Base-by-base conservation (phyloP, 2,113 vertebrate species). In the Notechis scutatus region DNA sequence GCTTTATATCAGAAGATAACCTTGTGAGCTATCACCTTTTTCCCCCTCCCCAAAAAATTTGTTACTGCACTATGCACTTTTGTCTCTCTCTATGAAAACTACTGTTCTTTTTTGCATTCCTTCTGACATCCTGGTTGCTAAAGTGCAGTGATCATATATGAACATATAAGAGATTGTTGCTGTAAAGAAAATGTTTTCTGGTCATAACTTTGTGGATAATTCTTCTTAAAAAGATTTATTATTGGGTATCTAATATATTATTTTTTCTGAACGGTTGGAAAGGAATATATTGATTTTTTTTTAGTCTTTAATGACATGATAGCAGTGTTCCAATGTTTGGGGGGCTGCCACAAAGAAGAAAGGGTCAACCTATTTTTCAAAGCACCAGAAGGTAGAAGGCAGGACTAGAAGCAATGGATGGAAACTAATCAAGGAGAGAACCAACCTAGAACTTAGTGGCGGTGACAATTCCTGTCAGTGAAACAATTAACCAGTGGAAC, bases 91-190 rank as follows among this genome's bases (percentile, higher is more conserved):
- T 85, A n/a, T 94, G 94, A 94, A 94, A 96, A 94, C 94, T 92
- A 93, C 92, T 94, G 91, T 94, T 93, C 92, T 90, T 95, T 92
- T 96, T 95, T 96, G 95, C 94, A 93, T 97, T 97, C 96, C 95
- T 97, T 95, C 93, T 95, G 94, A 96, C 94, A 97, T 96, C 93
- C 96, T 96, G 96, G 97, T 98, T 98, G 97, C 97, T 97, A 96
- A 97, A 97, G 97, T 92, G 92, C 95, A 55, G 94, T 86, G 96
- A 96, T 97, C 96, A 95, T 98, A 97, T 98, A 97, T 97, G 97
- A 97, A 97, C 96, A 97, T 96, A 90, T 94, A 96, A 96, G 94
- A 97, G 95, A 97, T 96, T 93, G 96, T 95, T 97, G 95, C 97
- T 96, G 81, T 95, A 96, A 95, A 97, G 97, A 97, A 97, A 96